A percentile compares a stretch with the other conserved stretches of the same genome.
phyloP scores from a whole-genome alignment of 1,140 invertebrate species.

The Mesaphorura yosii region DNA sequence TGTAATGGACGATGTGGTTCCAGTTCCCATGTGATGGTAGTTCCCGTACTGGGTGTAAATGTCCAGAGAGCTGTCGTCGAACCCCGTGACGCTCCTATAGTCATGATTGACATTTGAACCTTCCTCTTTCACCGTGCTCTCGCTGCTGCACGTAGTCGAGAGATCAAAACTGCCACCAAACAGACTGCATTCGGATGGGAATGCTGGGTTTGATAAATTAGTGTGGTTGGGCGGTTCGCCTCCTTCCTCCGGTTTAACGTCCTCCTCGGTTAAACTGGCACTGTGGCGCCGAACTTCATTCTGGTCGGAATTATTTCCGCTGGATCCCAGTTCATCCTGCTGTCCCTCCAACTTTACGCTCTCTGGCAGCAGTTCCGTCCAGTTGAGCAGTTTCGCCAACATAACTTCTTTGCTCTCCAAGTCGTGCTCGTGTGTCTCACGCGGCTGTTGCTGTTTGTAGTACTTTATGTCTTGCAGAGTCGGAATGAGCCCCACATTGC shows the following conservation, averaged over 20 bases:
- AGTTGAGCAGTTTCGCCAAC: conserved; percentile 18
- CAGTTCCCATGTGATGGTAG: background rate
- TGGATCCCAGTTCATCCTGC: no score
- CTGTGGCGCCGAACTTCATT: no score
- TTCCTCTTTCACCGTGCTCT: background rate
- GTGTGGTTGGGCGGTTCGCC: no score
- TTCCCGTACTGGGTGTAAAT: conserved; percentile 15
- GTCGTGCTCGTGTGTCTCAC: background rate
- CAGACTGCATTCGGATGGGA: no score
- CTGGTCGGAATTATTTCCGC: no score
- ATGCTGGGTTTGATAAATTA: no score
- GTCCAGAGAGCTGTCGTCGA: conserved; percentile 9
- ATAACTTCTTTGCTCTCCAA: conserved; percentile 20
- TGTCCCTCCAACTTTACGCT: background rate
- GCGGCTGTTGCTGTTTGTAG: background rate
- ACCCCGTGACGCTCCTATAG: background rate
- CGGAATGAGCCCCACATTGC: background rate
- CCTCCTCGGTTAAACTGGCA: no score
- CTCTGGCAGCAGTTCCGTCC: conserved; percentile 32
- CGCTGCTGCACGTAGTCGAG: no score
- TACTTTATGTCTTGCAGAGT: no score
- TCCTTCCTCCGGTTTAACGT: background rate
- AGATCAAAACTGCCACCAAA: no score
- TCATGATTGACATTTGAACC: conserved; percentile 1
- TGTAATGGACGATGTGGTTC: background rate